These are phyloP conservation scores for Passerina amoena DNA, from an alignment of 2,113 vertebrate genomes.

Conservation along the genomic window DNA sequence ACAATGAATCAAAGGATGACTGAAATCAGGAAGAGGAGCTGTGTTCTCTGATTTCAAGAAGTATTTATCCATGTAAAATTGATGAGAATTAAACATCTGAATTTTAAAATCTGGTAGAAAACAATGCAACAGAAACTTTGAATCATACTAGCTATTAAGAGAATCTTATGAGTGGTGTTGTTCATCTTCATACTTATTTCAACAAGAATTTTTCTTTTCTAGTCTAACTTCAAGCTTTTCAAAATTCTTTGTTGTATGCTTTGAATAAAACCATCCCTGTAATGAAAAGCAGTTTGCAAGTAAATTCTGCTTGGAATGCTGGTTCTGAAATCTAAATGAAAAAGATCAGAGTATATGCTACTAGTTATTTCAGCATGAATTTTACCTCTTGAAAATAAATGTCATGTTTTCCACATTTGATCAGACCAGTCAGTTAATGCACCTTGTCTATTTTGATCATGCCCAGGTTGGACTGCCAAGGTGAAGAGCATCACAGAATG, in stretches of 20 bases:
- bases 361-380: background rate
- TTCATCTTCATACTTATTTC: background rate
- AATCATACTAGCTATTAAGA: background rate
- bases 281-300: background rate
- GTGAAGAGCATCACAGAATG: background rate
- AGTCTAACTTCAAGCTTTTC: slow-evolving; percentile 1
- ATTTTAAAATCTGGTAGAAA: background rate
- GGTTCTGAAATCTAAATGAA: slow-evolving; percentile 7
- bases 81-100: slow-evolving; percentile 8
- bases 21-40: background rate
- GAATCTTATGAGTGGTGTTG: background rate
- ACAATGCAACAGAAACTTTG: background rate
- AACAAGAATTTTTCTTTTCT: background rate
- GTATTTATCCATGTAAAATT: background rate
- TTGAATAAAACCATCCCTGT: background rate
- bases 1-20: background rate
- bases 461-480: background rate
- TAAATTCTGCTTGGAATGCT: background rate
- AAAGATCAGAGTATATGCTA: background rate
- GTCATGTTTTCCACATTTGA: background rate
- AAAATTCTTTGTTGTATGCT: background rate
- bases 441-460: background rate
- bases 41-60: background rate
- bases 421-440: slow-evolving; percentile 1
- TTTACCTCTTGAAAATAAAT: background rate